Percentiles rank a stretch among this genome's conserved stretches.
phyloP scores from a whole-genome alignment of 1,140 invertebrate genomes.

The Hetaerina americana region DNA sequence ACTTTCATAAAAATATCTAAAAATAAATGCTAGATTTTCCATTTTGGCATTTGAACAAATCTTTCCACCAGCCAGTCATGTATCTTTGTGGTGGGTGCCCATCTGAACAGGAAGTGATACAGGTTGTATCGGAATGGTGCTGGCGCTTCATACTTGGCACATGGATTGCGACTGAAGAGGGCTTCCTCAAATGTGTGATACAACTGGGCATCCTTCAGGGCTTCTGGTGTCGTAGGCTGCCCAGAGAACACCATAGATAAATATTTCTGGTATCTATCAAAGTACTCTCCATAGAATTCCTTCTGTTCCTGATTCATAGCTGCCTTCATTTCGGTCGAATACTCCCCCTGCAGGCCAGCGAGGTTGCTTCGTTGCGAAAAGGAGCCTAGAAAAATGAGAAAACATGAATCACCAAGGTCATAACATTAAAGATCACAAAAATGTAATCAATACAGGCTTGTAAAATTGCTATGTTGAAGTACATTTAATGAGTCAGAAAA shows the following conservation, averaged over 20 bases:
- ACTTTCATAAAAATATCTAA: too few relatives aligned
- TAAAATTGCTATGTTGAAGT: too few relatives aligned
- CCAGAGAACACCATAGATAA: conserved; percentile 27
- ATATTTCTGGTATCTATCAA: conserved; percentile 37
- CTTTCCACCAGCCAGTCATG: conserved; percentile 36
- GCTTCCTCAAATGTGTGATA: conserved; percentile 37
- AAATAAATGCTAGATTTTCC: conserved; percentile 14
- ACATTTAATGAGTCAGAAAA: too few relatives aligned
- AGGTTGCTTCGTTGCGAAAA: conserved; percentile 42
- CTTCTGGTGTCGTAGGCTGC: conserved; percentile 20
- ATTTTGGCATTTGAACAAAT: conserved; percentile 38
- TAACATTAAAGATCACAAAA: too few relatives aligned
- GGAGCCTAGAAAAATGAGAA: conserved; percentile 28
- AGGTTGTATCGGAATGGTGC: conserved; percentile 32
- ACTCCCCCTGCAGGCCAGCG: conserved; percentile 32
- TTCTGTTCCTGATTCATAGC: conserved; percentile 35
- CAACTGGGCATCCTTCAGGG: conserved; percentile 31
- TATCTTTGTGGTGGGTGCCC: conserved; percentile 29
- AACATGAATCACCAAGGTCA: too few relatives aligned
- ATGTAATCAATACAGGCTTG: too few relatives aligned
- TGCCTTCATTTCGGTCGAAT: conserved; percentile 37
- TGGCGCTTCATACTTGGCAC: conserved; percentile 34
- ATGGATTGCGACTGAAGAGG: conserved; percentile 33
- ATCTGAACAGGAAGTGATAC: conserved; percentile 38
- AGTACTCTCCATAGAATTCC: conserved; percentile 40